Evolutionary conservation across 2,888 invertebrate genomes (phyloP).

Genomic region (Cremastobaeus sp.): DNA sequence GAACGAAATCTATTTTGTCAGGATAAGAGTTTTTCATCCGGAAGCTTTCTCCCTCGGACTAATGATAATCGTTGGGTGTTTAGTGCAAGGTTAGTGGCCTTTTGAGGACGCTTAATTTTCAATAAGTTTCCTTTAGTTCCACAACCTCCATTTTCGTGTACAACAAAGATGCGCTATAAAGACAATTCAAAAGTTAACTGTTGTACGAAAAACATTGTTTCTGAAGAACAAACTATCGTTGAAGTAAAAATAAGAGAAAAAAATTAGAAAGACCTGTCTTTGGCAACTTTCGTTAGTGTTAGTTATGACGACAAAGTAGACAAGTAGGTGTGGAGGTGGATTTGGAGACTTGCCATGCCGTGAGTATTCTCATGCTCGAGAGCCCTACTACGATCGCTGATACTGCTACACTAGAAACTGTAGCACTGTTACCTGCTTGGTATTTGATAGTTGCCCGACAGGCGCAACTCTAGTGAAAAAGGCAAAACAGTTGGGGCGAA

Average conservation of each 20-base stretch:
- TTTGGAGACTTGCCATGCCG: constrained; percentile 77
- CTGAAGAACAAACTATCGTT: constrained; percentile 14
- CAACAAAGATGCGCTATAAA: constrained; percentile 5
- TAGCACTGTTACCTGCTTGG: constrained; percentile 66
- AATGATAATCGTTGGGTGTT: too few relatives aligned
- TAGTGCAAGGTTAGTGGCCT: too few relatives aligned
- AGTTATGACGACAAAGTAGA: constrained; percentile 56
- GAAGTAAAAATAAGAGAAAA: constrained; percentile 28
- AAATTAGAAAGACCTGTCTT: constrained; percentile 38
- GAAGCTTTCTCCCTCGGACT: too few relatives aligned
- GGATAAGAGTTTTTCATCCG: too few relatives aligned
- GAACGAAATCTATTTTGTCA: too few relatives aligned
- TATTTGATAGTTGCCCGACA: constrained; percentile 66
- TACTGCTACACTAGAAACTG: constrained; percentile 72
- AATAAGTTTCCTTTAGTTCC: background rate
- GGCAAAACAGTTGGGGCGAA: constrained; percentile 65
- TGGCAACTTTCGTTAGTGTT: constrained; percentile 50
- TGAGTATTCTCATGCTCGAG: constrained; percentile 75
- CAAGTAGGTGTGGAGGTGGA: constrained; percentile 67
- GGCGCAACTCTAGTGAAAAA: constrained; percentile 66
- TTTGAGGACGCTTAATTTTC: background rate
- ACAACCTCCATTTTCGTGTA: constrained; percentile 10
- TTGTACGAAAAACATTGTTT: constrained; percentile 34
- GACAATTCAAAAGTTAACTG: constrained; percentile 25
- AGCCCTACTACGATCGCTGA: constrained; percentile 77